Percentiles rank a stretch among this genome's conserved stretches.
phyloP scores from a whole-genome alignment of 2,888 invertebrate species.

The Hirtodrosophila confusa region DNA sequence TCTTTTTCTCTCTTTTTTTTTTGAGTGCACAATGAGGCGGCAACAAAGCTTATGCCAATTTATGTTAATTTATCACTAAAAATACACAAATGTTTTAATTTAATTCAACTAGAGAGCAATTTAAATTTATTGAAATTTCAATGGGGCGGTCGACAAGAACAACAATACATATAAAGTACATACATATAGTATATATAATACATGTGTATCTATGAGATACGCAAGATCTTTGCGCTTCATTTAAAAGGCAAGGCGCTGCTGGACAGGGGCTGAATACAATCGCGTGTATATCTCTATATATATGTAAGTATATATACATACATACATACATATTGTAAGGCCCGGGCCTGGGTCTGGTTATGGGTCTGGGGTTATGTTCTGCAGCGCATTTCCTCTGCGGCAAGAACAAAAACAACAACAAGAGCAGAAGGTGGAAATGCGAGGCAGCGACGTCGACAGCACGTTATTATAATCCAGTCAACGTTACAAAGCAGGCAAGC shows the following conservation, averaged over 20 bases:
- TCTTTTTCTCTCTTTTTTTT: conserved; percentile 6
- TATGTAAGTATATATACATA: conserved; percentile 8
- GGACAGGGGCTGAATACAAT: conserved; percentile 42
- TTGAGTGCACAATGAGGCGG: conserved; percentile 16
- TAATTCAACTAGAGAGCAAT: conserved; percentile 76
- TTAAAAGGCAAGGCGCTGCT: conserved; percentile 48
- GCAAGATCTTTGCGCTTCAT: conserved; percentile 61
- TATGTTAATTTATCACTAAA: conserved; percentile 78
- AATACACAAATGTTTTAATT: conserved; percentile 72
- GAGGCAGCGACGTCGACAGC: conserved; percentile 60
- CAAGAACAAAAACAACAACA: conserved; percentile 30
- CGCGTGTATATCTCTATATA: conserved; percentile 19
- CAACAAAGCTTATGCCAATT: conserved; percentile 69
- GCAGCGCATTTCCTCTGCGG: conserved; percentile 64
- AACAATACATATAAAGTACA: conserved; percentile 21
- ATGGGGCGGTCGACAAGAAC: conserved; percentile 46
- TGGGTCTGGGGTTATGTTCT: conserved; percentile 23
- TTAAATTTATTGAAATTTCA: conserved; percentile 77
- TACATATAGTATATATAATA: conserved; percentile 1
- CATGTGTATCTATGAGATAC: conserved; percentile 53
- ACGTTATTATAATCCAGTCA: conserved; percentile 77
- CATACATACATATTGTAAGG: conserved; percentile 28
- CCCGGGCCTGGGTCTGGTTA: conserved; percentile 37
- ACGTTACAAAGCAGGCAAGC: conserved; percentile 47
- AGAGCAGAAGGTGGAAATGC: conserved; percentile 68